These are phyloP conservation scores for Drosophila melanosoma DNA, from an alignment of 2,888 invertebrate genomes.

Conservation along the genomic window DNA sequence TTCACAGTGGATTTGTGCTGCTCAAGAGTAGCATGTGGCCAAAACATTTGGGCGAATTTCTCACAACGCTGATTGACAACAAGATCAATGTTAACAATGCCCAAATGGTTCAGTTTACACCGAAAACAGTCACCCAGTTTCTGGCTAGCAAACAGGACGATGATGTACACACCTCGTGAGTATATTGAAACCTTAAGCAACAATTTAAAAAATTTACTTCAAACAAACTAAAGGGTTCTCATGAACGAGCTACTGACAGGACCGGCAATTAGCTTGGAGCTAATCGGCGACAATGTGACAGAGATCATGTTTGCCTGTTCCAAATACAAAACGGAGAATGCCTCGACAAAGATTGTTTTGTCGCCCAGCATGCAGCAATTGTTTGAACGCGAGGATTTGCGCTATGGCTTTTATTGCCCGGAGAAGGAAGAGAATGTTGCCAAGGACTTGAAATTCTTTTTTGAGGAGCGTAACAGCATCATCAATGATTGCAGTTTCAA, in stretches of 20 bases:
- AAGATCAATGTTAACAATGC: slow-evolving; percentile 89
- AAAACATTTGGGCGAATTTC: slow-evolving; percentile 90
- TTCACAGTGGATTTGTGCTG: slow-evolving; percentile 89
- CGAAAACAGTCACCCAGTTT: slow-evolving; percentile 88
- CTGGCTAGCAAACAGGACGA: slow-evolving; percentile 86
- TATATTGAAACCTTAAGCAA: slow-evolving; percentile 40
- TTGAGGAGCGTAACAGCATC: slow-evolving; percentile 86
- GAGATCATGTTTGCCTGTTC: slow-evolving; percentile 77
- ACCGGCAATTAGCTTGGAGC: slow-evolving; percentile 81
- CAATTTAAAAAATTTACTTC: background rate
- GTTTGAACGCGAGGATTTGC: slow-evolving; percentile 89
- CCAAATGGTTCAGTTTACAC: slow-evolving; percentile 89
- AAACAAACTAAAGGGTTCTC: slow-evolving; percentile 61
- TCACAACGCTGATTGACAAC: slow-evolving; percentile 88
- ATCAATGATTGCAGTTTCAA: slow-evolving; percentile 86
- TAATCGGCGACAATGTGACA: slow-evolving; percentile 83
- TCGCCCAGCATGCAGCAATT: slow-evolving; percentile 86
- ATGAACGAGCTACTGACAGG: slow-evolving; percentile 79
- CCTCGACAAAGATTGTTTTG: slow-evolving; percentile 46
- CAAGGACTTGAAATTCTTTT: slow-evolving; percentile 87
- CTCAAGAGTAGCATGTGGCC: slow-evolving; percentile 90
- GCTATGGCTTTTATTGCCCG: slow-evolving; percentile 90
- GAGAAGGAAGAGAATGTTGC: slow-evolving; percentile 85
- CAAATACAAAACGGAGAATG: slow-evolving; percentile 58
- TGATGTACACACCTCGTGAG: slow-evolving; percentile 88